phyloP scores from a whole-genome alignment of 2,888 invertebrate species.

The Polydrusus cervinus region DNA sequence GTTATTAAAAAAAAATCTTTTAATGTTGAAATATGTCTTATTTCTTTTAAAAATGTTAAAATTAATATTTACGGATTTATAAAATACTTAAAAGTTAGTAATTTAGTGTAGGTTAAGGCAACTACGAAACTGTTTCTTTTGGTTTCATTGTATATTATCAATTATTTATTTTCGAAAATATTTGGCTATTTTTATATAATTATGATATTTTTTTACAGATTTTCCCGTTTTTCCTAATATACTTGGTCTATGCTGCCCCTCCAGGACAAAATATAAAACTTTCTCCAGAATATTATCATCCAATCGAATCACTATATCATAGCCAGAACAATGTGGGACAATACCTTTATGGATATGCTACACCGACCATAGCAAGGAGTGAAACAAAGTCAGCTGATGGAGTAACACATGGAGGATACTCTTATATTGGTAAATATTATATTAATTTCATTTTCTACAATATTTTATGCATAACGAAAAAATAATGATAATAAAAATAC shows the following conservation, averaged over 20 bases:
- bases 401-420: conserved; percentile 79
- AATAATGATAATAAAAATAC: too few relatives aligned
- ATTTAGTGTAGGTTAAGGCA: too few relatives aligned
- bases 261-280: conserved; percentile 23
- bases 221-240: background rate
- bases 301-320: conserved; percentile 72
- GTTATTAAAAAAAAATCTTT: too few relatives aligned
- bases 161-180: background rate
- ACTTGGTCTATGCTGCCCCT: conserved; percentile 17
- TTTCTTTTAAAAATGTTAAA: too few relatives aligned
- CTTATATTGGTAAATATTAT: conserved; percentile 72
- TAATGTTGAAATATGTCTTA: too few relatives aligned
- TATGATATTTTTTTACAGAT: conserved; percentile 18
- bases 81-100: too few relatives aligned
- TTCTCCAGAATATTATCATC: conserved; percentile 63
- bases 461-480: too few relatives aligned
- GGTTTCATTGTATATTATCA: background rate
- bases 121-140: too few relatives aligned
- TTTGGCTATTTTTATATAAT: background rate
- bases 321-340: conserved; percentile 75
- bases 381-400: conserved; percentile 78
- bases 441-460: too few relatives aligned
- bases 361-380: conserved; percentile 78
- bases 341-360: conserved; percentile 78
- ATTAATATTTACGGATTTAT: too few relatives aligned